A percentile compares a stretch with the other conserved stretches of the same genome.
Conservation (phyloP, 2,888 invertebrate genomes). For the Leptothorax acervorum region DNA sequence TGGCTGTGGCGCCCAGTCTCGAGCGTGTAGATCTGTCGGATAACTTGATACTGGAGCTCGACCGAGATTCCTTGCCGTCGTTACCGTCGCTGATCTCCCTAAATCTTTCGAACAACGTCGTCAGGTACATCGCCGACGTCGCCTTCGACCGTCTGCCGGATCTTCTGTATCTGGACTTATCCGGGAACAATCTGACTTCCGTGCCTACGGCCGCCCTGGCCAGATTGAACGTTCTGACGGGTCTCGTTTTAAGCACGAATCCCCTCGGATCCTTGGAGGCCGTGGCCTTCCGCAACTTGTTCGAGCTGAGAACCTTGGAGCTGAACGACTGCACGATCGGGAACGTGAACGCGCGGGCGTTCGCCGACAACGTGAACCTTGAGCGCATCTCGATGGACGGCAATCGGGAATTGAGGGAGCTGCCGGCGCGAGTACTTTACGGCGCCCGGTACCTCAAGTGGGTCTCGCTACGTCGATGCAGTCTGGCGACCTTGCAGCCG, state of each 20-base stretch:
- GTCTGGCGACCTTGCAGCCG: constrained; percentile 91
- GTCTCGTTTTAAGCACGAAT: constrained; percentile 93
- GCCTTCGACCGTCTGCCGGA: constrained; percentile 92
- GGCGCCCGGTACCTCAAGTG: constrained; percentile 92
- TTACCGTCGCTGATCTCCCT: constrained; percentile 91
- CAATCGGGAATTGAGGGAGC: constrained; percentile 90
- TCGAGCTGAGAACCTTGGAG: constrained; percentile 92
- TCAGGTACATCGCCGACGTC: constrained; percentile 90
- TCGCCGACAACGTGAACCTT: constrained; percentile 94
- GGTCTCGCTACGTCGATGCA: constrained; percentile 92
- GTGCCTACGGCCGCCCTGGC: constrained; percentile 92
- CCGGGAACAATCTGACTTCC: constrained; percentile 93
- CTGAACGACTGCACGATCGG: constrained; percentile 87
- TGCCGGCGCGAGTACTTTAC: constrained; percentile 94
- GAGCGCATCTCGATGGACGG: constrained; percentile 93
- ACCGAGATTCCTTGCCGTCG: constrained; percentile 91
- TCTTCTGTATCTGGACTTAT: constrained; percentile 91
- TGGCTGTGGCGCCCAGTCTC: constrained; percentile 89
- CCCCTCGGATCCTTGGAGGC: constrained; percentile 91
- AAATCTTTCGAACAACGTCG: constrained; percentile 91
- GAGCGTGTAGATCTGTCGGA: constrained; percentile 92
- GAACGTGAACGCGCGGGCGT: constrained; percentile 92
- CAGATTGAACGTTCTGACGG: constrained; percentile 91
- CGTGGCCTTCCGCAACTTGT: constrained; percentile 94
- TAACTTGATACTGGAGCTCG: constrained; percentile 92